Evolutionary conservation across 1,140 invertebrate genomes (phyloP), one percentile per base, ranked within the genome.

Genomic region (Coelopa frigida): DNA sequence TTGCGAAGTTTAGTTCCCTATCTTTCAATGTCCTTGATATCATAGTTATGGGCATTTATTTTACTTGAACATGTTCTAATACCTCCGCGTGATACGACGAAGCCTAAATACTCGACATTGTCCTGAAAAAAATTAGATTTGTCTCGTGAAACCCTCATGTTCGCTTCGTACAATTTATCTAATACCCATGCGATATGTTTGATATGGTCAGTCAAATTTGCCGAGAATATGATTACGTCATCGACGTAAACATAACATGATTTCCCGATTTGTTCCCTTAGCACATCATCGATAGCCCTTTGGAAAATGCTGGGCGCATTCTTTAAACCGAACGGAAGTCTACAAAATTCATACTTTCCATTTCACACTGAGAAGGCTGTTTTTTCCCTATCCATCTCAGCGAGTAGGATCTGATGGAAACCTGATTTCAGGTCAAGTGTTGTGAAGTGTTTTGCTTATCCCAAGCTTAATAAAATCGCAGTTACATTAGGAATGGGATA

Each of bases 41-140:
- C 48, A 50, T 45, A 2, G 43, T 50, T 8, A 50, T 46, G n/a
- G 45, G 42, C 51, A 10, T 45, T 22, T 4, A 57, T 43, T 31
- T 59, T 56, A 14, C 52, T 38, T 3, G 47, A 46, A 46, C 49
- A 35, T 33, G 51, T 55, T 41, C 27, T 35, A 21, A 50, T 51
- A 11, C 50, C 48, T 37, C 40, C 17, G 10, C 23, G 22, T 7
- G 38, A 46, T 8, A 53, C 24, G 3, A 50, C 22, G 23, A 48
- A 57, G 1, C 46, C 48, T 6, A 51, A 40, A 43, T 40, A 53
- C 31, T 49, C 22, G 12, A 50, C 33, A 22, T 61, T 48, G 8
- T 38, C 46, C 36, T 56, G 47, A 14, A 55, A 63, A 29, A 76
- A 75, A 24, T 67, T 44, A 33, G 58, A 70, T 57, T 75, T 74